These are phyloP conservation scores for Arbacia lixula DNA, from an alignment of 53 echinoderm and acorn worm species.

Conservation along the genomic window DNA sequence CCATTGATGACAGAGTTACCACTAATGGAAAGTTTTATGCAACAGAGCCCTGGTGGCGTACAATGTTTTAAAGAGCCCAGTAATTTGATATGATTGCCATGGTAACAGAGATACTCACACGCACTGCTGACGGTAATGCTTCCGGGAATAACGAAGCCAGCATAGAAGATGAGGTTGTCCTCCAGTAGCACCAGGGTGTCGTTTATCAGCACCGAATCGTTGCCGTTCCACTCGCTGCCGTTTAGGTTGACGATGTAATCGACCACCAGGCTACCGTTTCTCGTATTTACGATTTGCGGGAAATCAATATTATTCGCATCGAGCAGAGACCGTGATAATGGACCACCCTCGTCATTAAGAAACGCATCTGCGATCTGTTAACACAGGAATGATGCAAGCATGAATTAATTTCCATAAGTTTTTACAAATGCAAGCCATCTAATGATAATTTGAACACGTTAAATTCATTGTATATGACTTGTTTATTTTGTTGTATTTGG, in stretches of 20 bases:
- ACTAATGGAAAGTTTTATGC: too few relatives aligned
- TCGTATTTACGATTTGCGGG: slow-evolving; percentile 27
- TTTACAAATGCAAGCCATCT: too few relatives aligned
- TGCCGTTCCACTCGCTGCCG: not conserved
- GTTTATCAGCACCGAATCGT: not conserved
- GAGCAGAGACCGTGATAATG: not conserved
- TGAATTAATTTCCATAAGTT: too few relatives aligned
- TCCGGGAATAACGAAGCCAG: not conserved
- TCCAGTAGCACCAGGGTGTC: not conserved
- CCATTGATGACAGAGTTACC: too few relatives aligned
- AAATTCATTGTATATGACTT: too few relatives aligned
- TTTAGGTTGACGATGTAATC: slow-evolving; percentile 36
- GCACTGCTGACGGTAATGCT: slow-evolving; percentile 37
- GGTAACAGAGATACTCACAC: not conserved
- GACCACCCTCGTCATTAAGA: not conserved
- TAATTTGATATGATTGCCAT: too few relatives aligned
- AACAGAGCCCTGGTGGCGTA: too few relatives aligned
- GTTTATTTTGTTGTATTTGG: too few relatives aligned
- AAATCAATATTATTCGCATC: not conserved
- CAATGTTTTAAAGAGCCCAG: too few relatives aligned
- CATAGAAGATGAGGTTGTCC: not conserved
- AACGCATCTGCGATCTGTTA: slow-evolving; percentile 1
- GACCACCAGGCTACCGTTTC: slow-evolving; percentile 12
- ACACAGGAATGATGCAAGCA: too few relatives aligned
- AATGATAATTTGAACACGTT: too few relatives aligned